These are phyloP conservation scores for Sialis lutaria DNA, from an alignment of 2,888 invertebrate species.

Conservation along the genomic window DNA sequence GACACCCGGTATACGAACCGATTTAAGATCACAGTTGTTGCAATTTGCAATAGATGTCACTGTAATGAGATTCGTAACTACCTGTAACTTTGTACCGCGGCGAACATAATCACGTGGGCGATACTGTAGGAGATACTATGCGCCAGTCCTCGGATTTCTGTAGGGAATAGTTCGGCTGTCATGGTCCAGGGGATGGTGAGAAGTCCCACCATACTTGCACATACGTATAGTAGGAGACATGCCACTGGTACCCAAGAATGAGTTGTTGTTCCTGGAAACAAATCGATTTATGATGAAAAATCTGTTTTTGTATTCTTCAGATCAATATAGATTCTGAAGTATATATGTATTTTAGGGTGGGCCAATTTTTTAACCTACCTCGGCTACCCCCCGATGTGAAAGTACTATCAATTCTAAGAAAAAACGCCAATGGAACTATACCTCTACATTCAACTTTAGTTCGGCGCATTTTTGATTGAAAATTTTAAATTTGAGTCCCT, in stretches of 20 bases:
- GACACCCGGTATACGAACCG: no score
- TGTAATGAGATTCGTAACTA: neutral
- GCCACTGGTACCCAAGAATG: slow-evolving; percentile 30
- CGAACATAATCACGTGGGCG: slow-evolving; percentile 38
- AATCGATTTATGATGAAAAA: no score
- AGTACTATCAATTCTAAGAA: no score
- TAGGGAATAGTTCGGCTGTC: slow-evolving; percentile 42
- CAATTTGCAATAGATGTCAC: neutral
- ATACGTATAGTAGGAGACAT: slow-evolving; percentile 34
- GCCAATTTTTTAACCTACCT: no score
- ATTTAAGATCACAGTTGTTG: neutral
- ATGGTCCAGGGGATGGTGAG: slow-evolving; percentile 46
- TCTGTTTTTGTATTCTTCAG: no score
- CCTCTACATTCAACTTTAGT: no score
- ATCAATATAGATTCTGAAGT: no score
- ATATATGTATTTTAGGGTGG: no score
- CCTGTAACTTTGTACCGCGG: slow-evolving; percentile 33
- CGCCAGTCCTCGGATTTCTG: slow-evolving; percentile 38
- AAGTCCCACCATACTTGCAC: slow-evolving; percentile 39
- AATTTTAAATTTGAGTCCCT: no score
- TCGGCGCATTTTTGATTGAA: no score
- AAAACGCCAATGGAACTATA: no score
- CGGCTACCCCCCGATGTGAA: no score
- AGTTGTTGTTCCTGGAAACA: slow-evolving; percentile 16
- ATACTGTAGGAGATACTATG: slow-evolving; percentile 37